Base-by-base conservation (phyloP, 2,797 vertebrate species). In the Nannoperca obscura region DNA sequence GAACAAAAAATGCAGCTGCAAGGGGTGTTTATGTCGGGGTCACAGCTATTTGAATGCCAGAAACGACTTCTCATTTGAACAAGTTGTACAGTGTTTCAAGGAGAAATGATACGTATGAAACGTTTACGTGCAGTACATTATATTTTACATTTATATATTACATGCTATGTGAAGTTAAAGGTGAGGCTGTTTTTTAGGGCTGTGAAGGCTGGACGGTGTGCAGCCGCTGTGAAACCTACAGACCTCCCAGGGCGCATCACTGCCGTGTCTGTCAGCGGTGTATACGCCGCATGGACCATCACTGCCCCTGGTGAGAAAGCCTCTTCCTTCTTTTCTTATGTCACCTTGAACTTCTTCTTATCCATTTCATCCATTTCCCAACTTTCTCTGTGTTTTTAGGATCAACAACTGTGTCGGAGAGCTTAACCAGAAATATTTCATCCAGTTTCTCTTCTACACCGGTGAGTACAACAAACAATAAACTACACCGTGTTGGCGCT, bases 381-480 rank as follows among this genome's bases (percentile, higher is more conserved):
- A 27, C 24, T 27, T 46, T 0, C 12, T 15, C 5, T 44, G 40
- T 47, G 3, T 27, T 61, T 17, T 72, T n/a, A 97, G 96, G 96
- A 97, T 97, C 71, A 96, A 97, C 77, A 96, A 96, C 76, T 96
- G 96, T 36, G 95, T 96, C 0, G 95, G 96, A 17, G 96, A 96
- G 62, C 83, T 96, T 0, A 97, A 97, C 90, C 96, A 96, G 89
- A 97, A 96, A 76, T 96, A 96, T 73, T 97, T 97, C 81, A 96
- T 97, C 87, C 96, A 96, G 93, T 96, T 96, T 74, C 95, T 96
- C 50, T 96, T 97, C 78, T 96, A 96, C 76, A 95, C 95, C 0
- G 96, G 96, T 96, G 83, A 83, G 94, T 32, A 22, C 0, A 19
- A 36, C 36, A 36, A 1, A 34, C 44, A 12, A 8, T 1, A 27